Evolutionary conservation across 2,888 invertebrate genomes (phyloP).

Genomic region (Plebejus melissa): DNA sequence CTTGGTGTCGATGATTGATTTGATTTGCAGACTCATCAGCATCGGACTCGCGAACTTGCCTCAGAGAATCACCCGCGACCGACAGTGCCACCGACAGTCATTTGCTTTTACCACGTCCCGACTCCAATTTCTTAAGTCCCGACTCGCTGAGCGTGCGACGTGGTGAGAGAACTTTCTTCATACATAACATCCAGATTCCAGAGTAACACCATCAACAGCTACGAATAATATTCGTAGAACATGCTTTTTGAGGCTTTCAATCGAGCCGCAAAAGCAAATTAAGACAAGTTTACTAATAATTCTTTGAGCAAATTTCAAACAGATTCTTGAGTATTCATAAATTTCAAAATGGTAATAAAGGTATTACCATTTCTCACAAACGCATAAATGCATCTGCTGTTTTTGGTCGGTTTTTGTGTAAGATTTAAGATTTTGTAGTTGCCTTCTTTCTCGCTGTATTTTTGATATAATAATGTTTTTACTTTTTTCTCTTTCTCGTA

Average conservation of each 20-base stretch:
- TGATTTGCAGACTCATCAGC: conserved; percentile 62
- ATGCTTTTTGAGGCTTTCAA: background rate
- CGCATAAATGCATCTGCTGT: conserved; percentile 2
- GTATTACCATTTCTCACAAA: background rate
- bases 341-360: background rate
- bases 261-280: background rate
- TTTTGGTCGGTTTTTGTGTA: background rate
- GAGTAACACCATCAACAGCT: background rate
- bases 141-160: conserved; percentile 76
- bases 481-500: background rate
- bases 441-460: background rate
- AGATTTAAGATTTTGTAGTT: background rate
- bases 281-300: background rate
- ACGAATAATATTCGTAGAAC: background rate
- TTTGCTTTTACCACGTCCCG: conserved; percentile 86
- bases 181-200: background rate
- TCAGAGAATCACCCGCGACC: conserved; percentile 81
- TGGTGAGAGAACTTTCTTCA: conserved; percentile 46
- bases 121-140: conserved; percentile 90
- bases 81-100: conserved; percentile 87
- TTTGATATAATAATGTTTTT: background rate
- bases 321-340: background rate
- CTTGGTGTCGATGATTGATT: conserved; percentile 57
- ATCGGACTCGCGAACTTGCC: conserved; percentile 80
- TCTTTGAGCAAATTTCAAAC: background rate